phyloP scores from a whole-genome alignment of 2,888 invertebrate species.

The Coelopa pilipes region DNA sequence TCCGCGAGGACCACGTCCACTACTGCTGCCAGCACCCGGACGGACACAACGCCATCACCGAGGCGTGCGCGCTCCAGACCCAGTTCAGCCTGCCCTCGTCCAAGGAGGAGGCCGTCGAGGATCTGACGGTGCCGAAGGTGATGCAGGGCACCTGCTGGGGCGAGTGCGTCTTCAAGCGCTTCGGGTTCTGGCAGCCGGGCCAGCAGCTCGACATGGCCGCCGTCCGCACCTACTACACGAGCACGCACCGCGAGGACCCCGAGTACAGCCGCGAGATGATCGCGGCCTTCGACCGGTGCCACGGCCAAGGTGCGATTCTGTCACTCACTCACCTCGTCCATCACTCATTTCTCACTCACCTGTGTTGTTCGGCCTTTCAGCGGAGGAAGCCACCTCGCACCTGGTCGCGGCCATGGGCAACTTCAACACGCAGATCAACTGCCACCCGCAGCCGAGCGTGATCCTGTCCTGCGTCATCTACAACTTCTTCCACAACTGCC shows the following conservation, averaged over 20 bases:
- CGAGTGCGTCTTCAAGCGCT: conserved; percentile 53
- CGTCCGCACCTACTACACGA: conserved; percentile 47
- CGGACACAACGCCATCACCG: conserved; percentile 52
- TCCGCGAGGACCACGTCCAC: conserved; percentile 56
- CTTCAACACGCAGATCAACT: conserved; percentile 27
- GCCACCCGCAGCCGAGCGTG: conserved; percentile 51
- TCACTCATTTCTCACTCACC: too few relatives aligned
- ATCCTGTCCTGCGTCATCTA: conserved; percentile 53
- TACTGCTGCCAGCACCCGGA: conserved; percentile 56
- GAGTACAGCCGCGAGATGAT: conserved; percentile 56
- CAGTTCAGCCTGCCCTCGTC: conserved; percentile 49
- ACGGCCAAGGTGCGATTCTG: conserved; percentile 47
- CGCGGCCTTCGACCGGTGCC: conserved; percentile 49
- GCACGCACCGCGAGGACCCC: conserved; percentile 47
- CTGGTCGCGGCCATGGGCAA: not conserved
- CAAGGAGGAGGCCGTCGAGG: conserved; percentile 51
- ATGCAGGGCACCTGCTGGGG: conserved; percentile 51
- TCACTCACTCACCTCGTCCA: too few relatives aligned
- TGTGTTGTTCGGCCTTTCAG: too few relatives aligned
- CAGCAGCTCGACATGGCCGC: conserved; percentile 48
- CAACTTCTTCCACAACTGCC: conserved; percentile 56
- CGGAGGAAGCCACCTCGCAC: conserved; percentile 44
- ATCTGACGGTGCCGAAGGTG: conserved; percentile 50
- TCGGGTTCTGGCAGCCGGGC: conserved; percentile 45
- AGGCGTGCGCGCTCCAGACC: conserved; percentile 49